Conservation (phyloP, 1,140 invertebrate species). For the Teleopsis dalmanni region DNA sequence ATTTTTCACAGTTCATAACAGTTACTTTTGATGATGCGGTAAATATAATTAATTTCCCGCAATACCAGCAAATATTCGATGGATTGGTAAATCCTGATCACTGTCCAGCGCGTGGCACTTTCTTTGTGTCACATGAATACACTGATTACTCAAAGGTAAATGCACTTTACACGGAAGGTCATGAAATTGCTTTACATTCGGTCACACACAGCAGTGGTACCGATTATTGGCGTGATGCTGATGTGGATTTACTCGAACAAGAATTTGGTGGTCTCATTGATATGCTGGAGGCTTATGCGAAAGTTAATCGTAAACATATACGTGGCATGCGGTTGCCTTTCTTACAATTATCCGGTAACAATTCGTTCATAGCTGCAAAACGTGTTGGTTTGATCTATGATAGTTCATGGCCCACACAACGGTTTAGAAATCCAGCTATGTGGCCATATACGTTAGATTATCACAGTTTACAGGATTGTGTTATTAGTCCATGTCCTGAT, state of each 20-base stretch:
- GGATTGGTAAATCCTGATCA: conserved; percentile 55
- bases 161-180: conserved; percentile 54
- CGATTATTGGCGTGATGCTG: conserved; percentile 48
- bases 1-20: conserved; percentile 50
- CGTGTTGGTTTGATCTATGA: conserved; percentile 53
- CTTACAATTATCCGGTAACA: conserved; percentile 57
- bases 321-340: conserved; percentile 58
- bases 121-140: conserved; percentile 62
- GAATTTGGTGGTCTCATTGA: conserved; percentile 52
- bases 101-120: conserved; percentile 55
- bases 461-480: conserved; percentile 54
- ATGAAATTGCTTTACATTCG: conserved; percentile 64
- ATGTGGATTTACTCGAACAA: conserved; percentile 42
- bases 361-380: conserved; percentile 48
- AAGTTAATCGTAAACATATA: conserved; percentile 47
- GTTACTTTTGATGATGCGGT: conserved; percentile 65
- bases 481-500: conserved; percentile 55
- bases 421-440: conserved; percentile 49
- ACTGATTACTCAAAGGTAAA: conserved; percentile 59
- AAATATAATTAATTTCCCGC: conserved; percentile 56
- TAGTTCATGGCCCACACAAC: conserved; percentile 55
- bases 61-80: conserved; percentile 55
- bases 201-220: conserved; percentile 48
- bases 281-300: conserved; percentile 48
- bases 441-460: conserved; percentile 70